Evolutionary conservation across 1,140 invertebrate genomes (phyloP), one percentile per base, ranked within the genome.

Genomic region (Ladona fulva): DNA sequence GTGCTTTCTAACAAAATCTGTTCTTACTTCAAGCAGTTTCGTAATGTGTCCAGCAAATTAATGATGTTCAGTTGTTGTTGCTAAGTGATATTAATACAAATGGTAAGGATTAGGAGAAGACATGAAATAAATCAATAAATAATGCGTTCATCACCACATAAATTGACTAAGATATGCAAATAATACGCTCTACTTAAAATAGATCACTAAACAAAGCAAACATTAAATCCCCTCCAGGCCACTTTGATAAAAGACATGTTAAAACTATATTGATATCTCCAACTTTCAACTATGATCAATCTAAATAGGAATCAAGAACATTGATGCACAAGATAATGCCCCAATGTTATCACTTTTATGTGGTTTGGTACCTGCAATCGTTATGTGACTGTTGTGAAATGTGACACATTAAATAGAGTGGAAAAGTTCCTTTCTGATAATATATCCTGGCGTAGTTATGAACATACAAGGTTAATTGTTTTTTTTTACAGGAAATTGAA

Each of bases 301-400:
- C 8, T 8, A 5, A 37, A 37, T 37, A 37, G 29, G 29, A 5
- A 37, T 37, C 29, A 37, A 37, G 29, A 37, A 5, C 29, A 37
- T 37, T 5, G 29, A 37, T 37, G 3, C 29, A 37, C 29, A 5
- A 37, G 1, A 5, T 37, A 37, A 37, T 37, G 29, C 8, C 29
- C 29, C 29, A 37, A 37, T 37, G 29, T 37, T 37, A 37, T 37
- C n/a, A n/a, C n/a, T n/a, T 37, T 37, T 37, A 66, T 66, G 52
- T 66, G 52, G 52, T 66, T 16, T 66, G 52, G 52, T 66, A 66
- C 52, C 52, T 66, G 52, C 52, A 66, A 66, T 66, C 52, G 52
- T 66, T 66, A 16, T 66, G 52, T 66, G 52, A 66, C 14, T 66
- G 1, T 66, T 66, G 52, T 66, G 16, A 19, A 66, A 66, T 66